A percentile compares a stretch with the other conserved stretches of the same genome.
phyloP scores from a whole-genome alignment of 2,888 invertebrate genomes.

The Chymomyza procnemis region DNA sequence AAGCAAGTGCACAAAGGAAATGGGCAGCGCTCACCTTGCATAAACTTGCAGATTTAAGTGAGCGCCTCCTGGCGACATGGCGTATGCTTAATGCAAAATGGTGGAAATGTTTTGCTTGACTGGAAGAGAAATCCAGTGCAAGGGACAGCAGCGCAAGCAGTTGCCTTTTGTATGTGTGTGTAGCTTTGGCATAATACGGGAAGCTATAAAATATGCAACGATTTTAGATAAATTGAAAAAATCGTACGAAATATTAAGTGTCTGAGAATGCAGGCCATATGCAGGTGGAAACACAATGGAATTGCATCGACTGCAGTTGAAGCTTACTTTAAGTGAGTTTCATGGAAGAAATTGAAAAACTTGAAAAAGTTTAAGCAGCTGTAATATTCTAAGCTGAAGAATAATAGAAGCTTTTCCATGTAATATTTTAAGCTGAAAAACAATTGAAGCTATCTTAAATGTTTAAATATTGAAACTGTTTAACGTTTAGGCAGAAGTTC shows the following conservation, averaged over 20 bases:
- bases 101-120: conserved; percentile 5
- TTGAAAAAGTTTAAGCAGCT: background rate
- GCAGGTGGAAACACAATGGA: background rate
- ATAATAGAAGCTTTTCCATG: too few species aligned
- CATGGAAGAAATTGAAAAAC: background rate
- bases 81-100: conserved; percentile 43
- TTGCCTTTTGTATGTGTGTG: conserved; percentile 7
- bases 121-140: background rate
- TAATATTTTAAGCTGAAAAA: too few species aligned
- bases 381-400: too few species aligned
- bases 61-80: conserved; percentile 32
- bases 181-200: conserved; percentile 45
- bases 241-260: background rate
- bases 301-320: background rate
- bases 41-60: conserved; percentile 59
- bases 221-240: background rate
- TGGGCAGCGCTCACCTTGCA: conserved; percentile 52
- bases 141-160: background rate
- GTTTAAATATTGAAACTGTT: too few species aligned
- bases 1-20: conserved; percentile 35
- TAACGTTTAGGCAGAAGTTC: too few species aligned
- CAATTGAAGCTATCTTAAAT: too few species aligned
- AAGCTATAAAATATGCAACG: conserved; percentile 53
- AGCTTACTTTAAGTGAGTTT: background rate
- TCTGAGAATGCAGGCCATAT: background rate